Evolutionary conservation across 1,140 invertebrate genomes (phyloP).

Genomic region (Brachionus calyciflorus): DNA sequence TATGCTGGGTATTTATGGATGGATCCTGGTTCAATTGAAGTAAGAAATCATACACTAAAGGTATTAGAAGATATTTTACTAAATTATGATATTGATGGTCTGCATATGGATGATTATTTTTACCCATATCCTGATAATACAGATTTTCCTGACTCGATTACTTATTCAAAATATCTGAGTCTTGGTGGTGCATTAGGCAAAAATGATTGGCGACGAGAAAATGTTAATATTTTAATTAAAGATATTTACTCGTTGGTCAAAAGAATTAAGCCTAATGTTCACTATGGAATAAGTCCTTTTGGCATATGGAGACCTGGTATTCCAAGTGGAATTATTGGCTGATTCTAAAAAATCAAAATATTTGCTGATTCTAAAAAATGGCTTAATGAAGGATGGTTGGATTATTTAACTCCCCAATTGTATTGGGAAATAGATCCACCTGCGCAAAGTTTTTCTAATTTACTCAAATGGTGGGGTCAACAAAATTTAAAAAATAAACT

Average conservation of each 20-base stretch:
- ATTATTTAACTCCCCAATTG: conserved; percentile 55
- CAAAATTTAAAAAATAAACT: conserved; percentile 50
- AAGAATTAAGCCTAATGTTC: conserved; percentile 50
- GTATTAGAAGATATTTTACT: conserved; percentile 54
- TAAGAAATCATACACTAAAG: conserved; percentile 50
- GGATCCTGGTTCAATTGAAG: conserved; percentile 53
- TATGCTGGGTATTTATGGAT: conserved; percentile 54
- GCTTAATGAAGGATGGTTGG: conserved; percentile 55
- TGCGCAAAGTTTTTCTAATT: conserved; percentile 53
- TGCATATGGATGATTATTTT: conserved; percentile 59
- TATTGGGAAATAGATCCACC: conserved; percentile 56
- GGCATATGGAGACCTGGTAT: conserved; percentile 55
- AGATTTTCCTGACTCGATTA: conserved; percentile 52
- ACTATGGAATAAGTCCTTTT: conserved; percentile 56
- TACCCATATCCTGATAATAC: conserved; percentile 55
- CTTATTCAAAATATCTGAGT: conserved; percentile 51
- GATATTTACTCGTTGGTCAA: conserved; percentile 50
- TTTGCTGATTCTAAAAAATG: conserved; percentile 56
- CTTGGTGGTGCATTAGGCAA: conserved; percentile 51
- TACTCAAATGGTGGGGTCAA: conserved; percentile 55
- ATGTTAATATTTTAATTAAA: conserved; percentile 52
- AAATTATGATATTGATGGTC: conserved; percentile 56
- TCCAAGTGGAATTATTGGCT: conserved; percentile 52
- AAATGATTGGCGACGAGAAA: conserved; percentile 54
- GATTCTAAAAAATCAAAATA: conserved; percentile 51